These are phyloP conservation scores for Isaurus tuberculatus DNA, from an alignment of 92 coral and sea anemone genomes.

Conservation along the genomic window DNA sequence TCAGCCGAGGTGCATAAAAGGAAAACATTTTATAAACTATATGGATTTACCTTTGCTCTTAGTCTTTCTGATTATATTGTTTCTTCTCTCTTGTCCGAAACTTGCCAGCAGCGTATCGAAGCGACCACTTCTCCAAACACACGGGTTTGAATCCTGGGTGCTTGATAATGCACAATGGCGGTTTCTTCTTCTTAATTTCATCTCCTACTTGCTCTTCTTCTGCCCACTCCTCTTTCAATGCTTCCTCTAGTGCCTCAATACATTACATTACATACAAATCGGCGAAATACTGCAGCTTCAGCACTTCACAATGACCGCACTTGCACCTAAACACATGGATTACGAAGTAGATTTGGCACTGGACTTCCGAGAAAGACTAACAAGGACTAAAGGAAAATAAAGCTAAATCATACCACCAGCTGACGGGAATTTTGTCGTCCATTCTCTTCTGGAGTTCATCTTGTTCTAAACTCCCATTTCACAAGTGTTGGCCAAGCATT, in stretches of 20 bases:
- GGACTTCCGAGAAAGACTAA: background rate
- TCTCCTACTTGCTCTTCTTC: background rate
- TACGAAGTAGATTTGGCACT: background rate
- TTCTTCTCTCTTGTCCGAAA: too few relatives aligned
- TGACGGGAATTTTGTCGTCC: slow-evolving; percentile 1
- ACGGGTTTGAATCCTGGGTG: too few relatives aligned
- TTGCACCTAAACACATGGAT: background rate
- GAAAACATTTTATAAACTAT: background rate
- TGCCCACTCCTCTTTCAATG: slow-evolving; percentile 7
- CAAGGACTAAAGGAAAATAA: background rate
- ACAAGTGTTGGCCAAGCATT: too few relatives aligned
- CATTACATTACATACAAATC: background rate
- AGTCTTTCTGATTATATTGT: too few relatives aligned
- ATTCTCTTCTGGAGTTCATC: background rate
- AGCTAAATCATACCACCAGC: slow-evolving; percentile 10
- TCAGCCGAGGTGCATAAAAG: too few relatives aligned
- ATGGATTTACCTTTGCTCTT: too few relatives aligned
- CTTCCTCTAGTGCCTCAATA: slow-evolving; percentile 2
- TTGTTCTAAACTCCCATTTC: too few relatives aligned
- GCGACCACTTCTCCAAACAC: too few relatives aligned
- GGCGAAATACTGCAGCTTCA: background rate
- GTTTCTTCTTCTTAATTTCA: background rate
- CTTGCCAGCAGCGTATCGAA: too few relatives aligned
- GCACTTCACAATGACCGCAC: background rate
- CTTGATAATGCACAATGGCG: background rate